phyloP scores from a whole-genome alignment of 2,888 invertebrate species.

The Coleophora deauratella region DNA sequence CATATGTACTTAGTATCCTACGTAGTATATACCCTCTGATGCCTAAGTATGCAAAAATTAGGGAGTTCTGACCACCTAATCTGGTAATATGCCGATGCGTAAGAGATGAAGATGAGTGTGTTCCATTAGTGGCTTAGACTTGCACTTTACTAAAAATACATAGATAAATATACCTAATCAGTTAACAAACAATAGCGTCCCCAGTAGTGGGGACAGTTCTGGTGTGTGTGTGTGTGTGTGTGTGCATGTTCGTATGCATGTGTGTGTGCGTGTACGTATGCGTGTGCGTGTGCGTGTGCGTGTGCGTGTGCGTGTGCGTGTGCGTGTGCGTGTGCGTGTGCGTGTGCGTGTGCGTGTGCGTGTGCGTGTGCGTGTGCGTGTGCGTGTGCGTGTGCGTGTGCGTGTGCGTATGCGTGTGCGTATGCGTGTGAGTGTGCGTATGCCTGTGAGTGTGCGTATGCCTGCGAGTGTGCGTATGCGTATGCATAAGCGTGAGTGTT shows the following conservation, averaged over 20 bases:
- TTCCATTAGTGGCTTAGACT: too few relatives aligned
- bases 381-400: not conserved
- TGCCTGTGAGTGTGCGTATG: not conserved
- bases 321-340: not conserved
- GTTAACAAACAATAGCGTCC: too few relatives aligned
- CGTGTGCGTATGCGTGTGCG: not conserved
- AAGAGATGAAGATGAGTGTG: too few relatives aligned
- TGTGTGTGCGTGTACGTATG: not conserved
- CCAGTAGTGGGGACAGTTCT: too few relatives aligned
- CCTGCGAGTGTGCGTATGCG: not conserved
- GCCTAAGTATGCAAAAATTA: too few relatives aligned
- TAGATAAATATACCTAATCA: too few relatives aligned
- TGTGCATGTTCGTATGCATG: not conserved
- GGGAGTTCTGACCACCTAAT: too few relatives aligned
- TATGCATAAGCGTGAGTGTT: not conserved
- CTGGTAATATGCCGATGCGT: too few relatives aligned
- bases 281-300: not conserved
- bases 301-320: not conserved
- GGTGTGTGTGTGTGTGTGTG: not conserved
- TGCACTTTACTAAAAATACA: too few relatives aligned
- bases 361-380: not conserved
- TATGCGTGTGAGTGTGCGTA: not conserved
- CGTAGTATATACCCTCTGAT: too few relatives aligned
- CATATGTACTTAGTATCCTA: too few relatives aligned
- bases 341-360: not conserved